A percentile compares a stretch with the other conserved stretches of the same genome.
These are phyloP conservation scores for Cyaniris semiargus DNA, from an alignment of 2,888 invertebrate species.

Conservation along the genomic window DNA sequence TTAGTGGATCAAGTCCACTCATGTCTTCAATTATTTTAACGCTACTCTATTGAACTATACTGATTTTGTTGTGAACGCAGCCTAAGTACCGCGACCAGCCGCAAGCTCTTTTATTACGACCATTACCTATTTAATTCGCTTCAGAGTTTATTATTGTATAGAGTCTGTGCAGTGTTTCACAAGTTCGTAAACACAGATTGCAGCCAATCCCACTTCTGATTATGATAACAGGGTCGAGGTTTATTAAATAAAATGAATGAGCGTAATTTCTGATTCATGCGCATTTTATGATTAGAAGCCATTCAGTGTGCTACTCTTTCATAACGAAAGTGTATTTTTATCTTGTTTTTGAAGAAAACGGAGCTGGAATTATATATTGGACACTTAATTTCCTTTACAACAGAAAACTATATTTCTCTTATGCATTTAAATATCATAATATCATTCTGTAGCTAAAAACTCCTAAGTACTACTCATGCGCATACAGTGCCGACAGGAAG, in stretches of 20 bases:
- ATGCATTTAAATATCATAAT: too few species aligned
- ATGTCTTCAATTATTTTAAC: too few species aligned
- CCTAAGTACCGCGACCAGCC: conserved; percentile 30
- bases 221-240: conserved; percentile 61
- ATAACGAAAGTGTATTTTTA: neutral
- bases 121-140: conserved; percentile 25
- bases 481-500: neutral
- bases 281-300: neutral
- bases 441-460: too few species aligned
- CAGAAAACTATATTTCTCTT: too few species aligned
- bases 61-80: neutral
- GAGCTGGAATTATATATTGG: neutral
- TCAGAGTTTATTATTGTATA: conserved; percentile 32
- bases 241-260: conserved; percentile 64
- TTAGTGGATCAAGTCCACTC: too few species aligned
- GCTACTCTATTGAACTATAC: too few species aligned
- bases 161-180: conserved; percentile 32
- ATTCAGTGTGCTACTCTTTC: neutral
- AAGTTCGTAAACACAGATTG: conserved; percentile 45
- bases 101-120: conserved; percentile 29
- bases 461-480: neutral
- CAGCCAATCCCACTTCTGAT: conserved; percentile 42
- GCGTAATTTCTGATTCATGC: conserved; percentile 38
- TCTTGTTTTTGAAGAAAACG: neutral
- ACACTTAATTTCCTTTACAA: too few species aligned